Percentiles rank a stretch among this genome's conserved stretches.
Evolutionary conservation across 2,888 invertebrate genomes (phyloP).

Genomic region (Labia minor): DNA sequence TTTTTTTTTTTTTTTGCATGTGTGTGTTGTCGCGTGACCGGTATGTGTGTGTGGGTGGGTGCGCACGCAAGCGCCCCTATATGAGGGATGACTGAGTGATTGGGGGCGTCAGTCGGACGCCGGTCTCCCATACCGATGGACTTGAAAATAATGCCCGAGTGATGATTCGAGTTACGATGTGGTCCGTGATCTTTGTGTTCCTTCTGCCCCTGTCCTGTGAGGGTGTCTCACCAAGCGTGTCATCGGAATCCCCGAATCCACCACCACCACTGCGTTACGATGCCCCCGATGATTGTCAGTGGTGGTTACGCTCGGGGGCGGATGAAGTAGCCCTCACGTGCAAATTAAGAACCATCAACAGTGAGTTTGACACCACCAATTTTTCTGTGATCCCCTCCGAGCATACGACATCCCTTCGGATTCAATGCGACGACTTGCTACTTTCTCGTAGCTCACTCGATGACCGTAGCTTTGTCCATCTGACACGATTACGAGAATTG

Average conservation of each 20-base stretch:
- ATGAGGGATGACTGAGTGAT: constrained; percentile 20
- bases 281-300: constrained; percentile 77
- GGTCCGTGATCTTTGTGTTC: not conserved
- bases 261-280: constrained; percentile 50
- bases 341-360: constrained; percentile 71
- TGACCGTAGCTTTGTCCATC: constrained; percentile 65
- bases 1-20: no score
- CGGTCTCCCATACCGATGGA: constrained; percentile 6
- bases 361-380: constrained; percentile 78
- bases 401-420: constrained; percentile 64
- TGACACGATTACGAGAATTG: constrained; percentile 66
- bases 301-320: constrained; percentile 41
- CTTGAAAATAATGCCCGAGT: not conserved
- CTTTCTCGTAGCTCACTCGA: constrained; percentile 69
- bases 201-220: not conserved
- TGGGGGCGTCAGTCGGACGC: constrained; percentile 21
- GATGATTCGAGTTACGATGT: constrained; percentile 16
- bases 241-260: constrained; percentile 20
- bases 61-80: constrained; percentile 14
- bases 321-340: constrained; percentile 68
- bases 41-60: not conserved
- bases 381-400: constrained; percentile 77
- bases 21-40: no score
- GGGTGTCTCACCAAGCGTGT: constrained; percentile 1
- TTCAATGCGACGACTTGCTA: constrained; percentile 69